These are phyloP conservation scores for Fregetta grallaria DNA, from an alignment of 2,113 vertebrate genomes.

Conservation along the genomic window DNA sequence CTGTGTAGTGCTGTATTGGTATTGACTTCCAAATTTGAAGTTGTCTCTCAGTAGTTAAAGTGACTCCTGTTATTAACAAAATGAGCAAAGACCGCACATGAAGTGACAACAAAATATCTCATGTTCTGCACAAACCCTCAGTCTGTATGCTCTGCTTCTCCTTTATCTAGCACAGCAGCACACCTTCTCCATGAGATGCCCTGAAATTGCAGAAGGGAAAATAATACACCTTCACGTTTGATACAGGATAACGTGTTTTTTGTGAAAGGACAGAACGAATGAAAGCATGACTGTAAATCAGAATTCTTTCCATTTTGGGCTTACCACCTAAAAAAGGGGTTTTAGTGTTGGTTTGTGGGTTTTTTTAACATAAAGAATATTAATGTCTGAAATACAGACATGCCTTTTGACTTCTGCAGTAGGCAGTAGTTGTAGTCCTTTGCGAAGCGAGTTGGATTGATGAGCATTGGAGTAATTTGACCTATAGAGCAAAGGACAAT, in stretches of 20 bases:
- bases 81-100: background rate
- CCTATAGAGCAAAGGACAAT: background rate
- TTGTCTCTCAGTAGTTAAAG: background rate
- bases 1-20: background rate
- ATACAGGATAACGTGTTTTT: background rate
- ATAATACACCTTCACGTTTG: background rate
- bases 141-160: background rate
- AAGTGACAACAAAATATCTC: background rate
- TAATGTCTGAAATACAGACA: background rate
- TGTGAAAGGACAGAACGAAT: background rate
- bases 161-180: background rate
- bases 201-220: background rate
- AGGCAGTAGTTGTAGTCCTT: background rate
- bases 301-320: background rate
- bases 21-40: background rate
- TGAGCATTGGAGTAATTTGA: background rate
- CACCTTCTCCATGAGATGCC: background rate
- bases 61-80: background rate
- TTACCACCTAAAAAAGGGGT: background rate
- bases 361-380: background rate
- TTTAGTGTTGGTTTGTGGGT: background rate
- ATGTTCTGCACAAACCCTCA: background rate
- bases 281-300: background rate
- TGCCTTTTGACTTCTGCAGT: background rate
- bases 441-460: background rate